Base-by-base conservation (phyloP, 2,888 invertebrate species). In the Formica aserva region DNA sequence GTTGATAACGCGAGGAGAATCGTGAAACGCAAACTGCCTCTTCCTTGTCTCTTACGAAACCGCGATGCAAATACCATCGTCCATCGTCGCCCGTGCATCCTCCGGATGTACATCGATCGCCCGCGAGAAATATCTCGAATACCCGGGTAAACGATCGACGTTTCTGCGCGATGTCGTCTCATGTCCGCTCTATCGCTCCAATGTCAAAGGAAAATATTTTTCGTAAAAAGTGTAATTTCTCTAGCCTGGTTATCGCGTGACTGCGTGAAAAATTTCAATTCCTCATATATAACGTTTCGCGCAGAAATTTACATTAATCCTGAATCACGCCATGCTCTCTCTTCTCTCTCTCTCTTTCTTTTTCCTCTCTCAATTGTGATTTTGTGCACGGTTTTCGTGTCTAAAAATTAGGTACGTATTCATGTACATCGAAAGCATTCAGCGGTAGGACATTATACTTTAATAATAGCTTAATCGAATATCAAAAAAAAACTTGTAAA, bases 1-100 rank as follows among this genome's bases (percentile, higher is more conserved):
- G 78, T 74, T 60, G 77, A 82, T 82, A 55, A 82, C 52, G 67
- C 65, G 82, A 52, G 29, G 55, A 84, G 83, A 74, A 75, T 67
- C 32, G 85, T 29, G 77, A 55, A 74, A 75, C 67, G 57, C 32
- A 32, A 38, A 45, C 65, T 52, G 67, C 74, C 38, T 69, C 65
- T 74, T n/a, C 38, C n/a, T 52, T 52, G 35, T 85, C 35, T 67
- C 45, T 52, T 35, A 41, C 6, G 38, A 62, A 38, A 55, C 55
- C 22, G n/a, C 18, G 29, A 57, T 45, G 57, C 18, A 41, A 74
- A 74, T 74, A 57, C 72, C 26, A 4, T 55, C 45, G 2, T 29
- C 22, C 29, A 11, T 26, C 13, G 22, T 55, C 72, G 8, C 15
- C 75, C 55, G 9, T 29, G 29, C 11, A 35, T 57, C 45, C 52